Evolutionary conservation across 2,113 vertebrate genomes (phyloP).

Genomic region (Anolis carolinensis): DNA sequence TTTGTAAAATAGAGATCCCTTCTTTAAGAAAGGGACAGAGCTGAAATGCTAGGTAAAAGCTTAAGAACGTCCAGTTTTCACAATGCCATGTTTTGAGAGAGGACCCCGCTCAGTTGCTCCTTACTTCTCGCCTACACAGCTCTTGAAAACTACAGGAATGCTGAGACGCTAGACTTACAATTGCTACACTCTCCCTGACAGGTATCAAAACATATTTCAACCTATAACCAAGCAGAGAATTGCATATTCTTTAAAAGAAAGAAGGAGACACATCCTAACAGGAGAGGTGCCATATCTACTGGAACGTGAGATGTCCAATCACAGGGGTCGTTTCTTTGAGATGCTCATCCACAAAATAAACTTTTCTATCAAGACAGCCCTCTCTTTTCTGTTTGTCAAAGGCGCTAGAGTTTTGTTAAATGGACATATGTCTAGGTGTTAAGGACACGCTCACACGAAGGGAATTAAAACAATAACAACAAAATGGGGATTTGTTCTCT

Average conservation of each 20-base stretch:
- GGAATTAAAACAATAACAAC: slow-evolving; percentile 44
- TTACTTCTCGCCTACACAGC: no score
- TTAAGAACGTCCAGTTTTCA: neutral
- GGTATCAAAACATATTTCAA: no score
- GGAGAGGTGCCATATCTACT: neutral
- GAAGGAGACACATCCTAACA: neutral
- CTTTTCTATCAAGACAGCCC: neutral
- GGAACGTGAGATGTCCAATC: neutral
- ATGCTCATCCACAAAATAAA: neutral
- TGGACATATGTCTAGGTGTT: slow-evolving; percentile 1
- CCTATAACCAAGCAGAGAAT: neutral
- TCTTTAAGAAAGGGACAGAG: neutral
- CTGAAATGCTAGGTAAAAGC: neutral
- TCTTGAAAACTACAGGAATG: neutral
- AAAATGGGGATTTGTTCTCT: slow-evolving; percentile 41
- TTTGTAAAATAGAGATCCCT: neutral
- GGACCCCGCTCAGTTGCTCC: neutral
- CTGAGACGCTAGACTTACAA: neutral
- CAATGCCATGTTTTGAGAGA: neutral
- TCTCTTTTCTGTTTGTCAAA: neutral
- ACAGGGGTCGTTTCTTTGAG: no score
- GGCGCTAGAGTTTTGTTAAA: neutral
- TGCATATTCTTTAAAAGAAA: neutral
- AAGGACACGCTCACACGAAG: neutral
- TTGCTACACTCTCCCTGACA: neutral